Base-by-base conservation (phyloP, 2,888 invertebrate genomes). In the Dromius quadrimaculatus region DNA sequence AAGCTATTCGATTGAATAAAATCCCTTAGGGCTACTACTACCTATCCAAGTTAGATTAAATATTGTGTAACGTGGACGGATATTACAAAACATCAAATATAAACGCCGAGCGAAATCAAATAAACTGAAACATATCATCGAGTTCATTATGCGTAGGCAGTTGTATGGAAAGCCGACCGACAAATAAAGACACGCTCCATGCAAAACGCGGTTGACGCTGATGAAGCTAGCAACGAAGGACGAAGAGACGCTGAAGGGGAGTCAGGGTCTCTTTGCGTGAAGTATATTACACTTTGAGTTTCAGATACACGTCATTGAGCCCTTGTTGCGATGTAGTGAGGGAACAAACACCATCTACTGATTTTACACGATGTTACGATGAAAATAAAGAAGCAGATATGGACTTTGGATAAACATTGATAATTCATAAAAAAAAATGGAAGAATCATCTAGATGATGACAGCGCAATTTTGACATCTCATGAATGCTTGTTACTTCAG, bases 261-360 rank as follows among this genome's bases (percentile, higher is more conserved):
- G 34, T 11, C 9, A 36, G 61, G 62, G 54, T 63, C 68, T 54
- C 22, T 61, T 61, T 36, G 19, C 36, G 20, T 64, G 59, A 65
- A 72, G 70, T 72, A 65, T 72, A 72, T 72, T 72, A 70, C 72
- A 70, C 61, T 72, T 71, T 71, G 68, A 71, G 68, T 71, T 71
- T 72, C 64, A 32, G 69, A 72, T 65, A 72, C 72, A 72, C 72
- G 70, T 72, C 72, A 72, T 72, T 72, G 72, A 72, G 36, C 36
- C 20, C 36, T n/a, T n/a, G 9, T 47, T n/a, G 5, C 50, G 1
- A 6, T 4, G 15, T 23, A 28, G 47, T 34, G n/a, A 47, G 15
- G 47, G 17, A 9, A 22, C 5, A 32, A 32, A 4, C 5, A 20
- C 64, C 43, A 68, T 20, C 68, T 59, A 45, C 68, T 59, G 68